Evolutionary conservation across 2,888 invertebrate species (phyloP).

Genomic region (Tenthredo livida): DNA sequence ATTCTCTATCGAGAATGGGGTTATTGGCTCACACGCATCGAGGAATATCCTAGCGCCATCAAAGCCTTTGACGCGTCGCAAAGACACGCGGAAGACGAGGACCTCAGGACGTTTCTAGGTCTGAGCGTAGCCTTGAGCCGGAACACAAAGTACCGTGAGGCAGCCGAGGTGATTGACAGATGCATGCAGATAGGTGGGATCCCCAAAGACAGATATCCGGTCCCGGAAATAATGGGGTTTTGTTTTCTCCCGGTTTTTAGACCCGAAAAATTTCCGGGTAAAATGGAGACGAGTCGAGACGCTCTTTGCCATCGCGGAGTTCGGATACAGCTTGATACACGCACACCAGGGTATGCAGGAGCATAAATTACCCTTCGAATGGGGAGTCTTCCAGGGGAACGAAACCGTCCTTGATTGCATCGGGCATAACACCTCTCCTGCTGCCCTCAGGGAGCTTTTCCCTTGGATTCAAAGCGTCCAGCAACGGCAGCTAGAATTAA

Average conservation of each 20-base stretch:
- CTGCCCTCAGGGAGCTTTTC: slow-evolving; percentile 63
- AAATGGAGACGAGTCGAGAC: slow-evolving; percentile 68
- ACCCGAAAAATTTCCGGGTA: slow-evolving; percentile 66
- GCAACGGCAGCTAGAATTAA: slow-evolving; percentile 61
- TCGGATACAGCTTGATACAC: slow-evolving; percentile 68
- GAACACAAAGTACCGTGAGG: slow-evolving; percentile 66
- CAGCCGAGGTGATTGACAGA: slow-evolving; percentile 64
- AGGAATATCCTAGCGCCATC: slow-evolving; percentile 63
- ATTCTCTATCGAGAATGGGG: slow-evolving; percentile 72
- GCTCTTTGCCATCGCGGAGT: slow-evolving; percentile 70
- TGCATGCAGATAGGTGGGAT: slow-evolving; percentile 69
- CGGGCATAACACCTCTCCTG: slow-evolving; percentile 67
- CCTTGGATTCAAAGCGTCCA: slow-evolving; percentile 69
- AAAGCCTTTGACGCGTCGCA: slow-evolving; percentile 67
- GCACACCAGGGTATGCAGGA: slow-evolving; percentile 67
- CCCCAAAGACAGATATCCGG: background rate
- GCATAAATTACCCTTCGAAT: slow-evolving; percentile 63
- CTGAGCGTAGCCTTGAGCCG: slow-evolving; percentile 65
- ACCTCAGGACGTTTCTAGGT: slow-evolving; percentile 67
- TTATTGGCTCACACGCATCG: slow-evolving; percentile 62
- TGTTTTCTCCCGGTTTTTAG: slow-evolving; percentile 58
- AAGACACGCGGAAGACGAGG: slow-evolving; percentile 59
- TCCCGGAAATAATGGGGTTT: background rate
- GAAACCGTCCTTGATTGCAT: slow-evolving; percentile 72
- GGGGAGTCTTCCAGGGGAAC: slow-evolving; percentile 66